Evolutionary conservation across 2,113 vertebrate genomes (phyloP).

Genomic region (Caretta caretta): DNA sequence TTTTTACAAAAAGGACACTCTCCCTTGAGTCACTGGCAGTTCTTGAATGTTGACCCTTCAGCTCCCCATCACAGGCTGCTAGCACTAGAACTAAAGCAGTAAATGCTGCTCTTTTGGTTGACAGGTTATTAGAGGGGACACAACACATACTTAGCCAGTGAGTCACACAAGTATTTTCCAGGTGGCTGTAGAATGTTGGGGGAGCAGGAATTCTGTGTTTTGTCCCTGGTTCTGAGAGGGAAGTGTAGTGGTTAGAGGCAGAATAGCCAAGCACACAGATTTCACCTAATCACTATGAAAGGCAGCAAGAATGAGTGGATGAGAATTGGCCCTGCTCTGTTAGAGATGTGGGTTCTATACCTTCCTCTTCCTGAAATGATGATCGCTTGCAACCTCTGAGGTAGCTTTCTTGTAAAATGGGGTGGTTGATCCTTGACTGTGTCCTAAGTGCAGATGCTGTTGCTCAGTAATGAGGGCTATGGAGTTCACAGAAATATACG

Average conservation of each 20-base stretch:
- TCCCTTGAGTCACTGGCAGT: not conserved
- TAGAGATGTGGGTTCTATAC: not conserved
- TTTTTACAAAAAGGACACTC: not conserved
- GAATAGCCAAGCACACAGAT: not conserved
- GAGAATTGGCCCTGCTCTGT: too few species aligned
- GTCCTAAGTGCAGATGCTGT: not conserved
- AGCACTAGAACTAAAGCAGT: not conserved
- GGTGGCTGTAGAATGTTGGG: not conserved
- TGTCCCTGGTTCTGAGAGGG: not conserved
- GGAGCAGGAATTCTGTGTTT: not conserved
- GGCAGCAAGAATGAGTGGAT: not conserved
- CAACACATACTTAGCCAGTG: not conserved
- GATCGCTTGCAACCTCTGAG: too few species aligned
- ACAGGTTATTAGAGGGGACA: not conserved
- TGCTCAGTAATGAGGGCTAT: not conserved
- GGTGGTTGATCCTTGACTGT: not conserved
- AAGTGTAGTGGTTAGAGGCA: not conserved
- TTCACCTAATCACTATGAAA: not conserved
- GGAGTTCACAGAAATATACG: not conserved
- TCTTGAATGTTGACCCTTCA: not conserved
- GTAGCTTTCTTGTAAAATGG: not conserved
- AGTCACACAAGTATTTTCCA: not conserved
- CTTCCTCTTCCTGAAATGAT: not conserved
- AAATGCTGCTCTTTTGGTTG: not conserved
- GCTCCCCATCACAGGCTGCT: not conserved